Evolutionary conservation across 2,797 vertebrate genomes (phyloP), one percentile per base, ranked within the genome.

Genomic region (Pelodytes ibericus): DNA sequence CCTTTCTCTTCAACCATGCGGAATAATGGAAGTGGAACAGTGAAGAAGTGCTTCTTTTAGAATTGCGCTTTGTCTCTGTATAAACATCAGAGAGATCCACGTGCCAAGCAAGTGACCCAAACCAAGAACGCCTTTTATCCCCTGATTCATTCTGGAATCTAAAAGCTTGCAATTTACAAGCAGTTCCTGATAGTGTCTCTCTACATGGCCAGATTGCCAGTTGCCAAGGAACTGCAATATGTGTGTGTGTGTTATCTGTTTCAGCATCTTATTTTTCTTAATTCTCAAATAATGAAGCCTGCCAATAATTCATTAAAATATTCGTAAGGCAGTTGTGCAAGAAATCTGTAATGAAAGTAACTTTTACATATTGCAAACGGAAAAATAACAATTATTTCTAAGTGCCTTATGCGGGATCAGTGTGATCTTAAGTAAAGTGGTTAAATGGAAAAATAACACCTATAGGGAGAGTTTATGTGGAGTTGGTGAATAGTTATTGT

Each of bases 301-400:
- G 62, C 53, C 69, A 78, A 72, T 67, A 67, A 67, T 59, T 72
- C 68, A 72, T 78, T 78, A 72, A 72, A 75, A 66, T 78, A 66
- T 78, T 78, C 58, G 39, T 24, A 56, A 26, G 39, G 69, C 36
- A 49, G 49, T 27, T 51, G 11, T 51, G 33, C 59, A 47, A 30
- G 26, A 71, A 77, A 64, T 65, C 49, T n/a, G 26, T 33, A 59
- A 75, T 22, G 36, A 33, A 22, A 29, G 20, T 49, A 67, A 60
- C 26, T 67, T 75, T 66, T 68, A 16, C 36, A 47, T 26, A 30
- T 16, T 75, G 53, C 39, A 47, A 49, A 75, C 67, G 36, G 2
- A 27, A 15, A 20, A 29, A 47, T 49, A 36, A 2, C 26, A 30
- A 18, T 61, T 59, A 59, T 59, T 56, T 56, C 47, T 56, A 56